phyloP scores from a whole-genome alignment of 2,888 invertebrate genomes.

The Lithodes maja region DNA sequence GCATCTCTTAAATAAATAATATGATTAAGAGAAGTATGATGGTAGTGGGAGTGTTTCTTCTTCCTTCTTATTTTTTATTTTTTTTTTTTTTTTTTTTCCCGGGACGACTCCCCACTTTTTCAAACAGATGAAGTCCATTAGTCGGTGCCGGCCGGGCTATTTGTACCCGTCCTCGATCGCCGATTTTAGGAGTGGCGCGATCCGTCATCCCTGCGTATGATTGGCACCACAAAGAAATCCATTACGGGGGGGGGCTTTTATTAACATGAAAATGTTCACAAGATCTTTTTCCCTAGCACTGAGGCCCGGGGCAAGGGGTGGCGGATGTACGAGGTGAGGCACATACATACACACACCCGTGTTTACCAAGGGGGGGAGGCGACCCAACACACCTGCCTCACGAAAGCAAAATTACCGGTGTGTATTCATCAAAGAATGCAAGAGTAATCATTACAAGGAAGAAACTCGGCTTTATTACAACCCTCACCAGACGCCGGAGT shows the following conservation, averaged over 20 bases:
- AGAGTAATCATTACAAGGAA: conserved; percentile 67
- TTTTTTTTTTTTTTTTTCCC: conserved; percentile 48
- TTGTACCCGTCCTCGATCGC: conserved; percentile 69
- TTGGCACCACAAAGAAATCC: conserved; percentile 71
- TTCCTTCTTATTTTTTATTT: conserved; percentile 21
- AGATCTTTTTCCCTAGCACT: conserved; percentile 60
- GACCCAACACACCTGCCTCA: conserved; percentile 18
- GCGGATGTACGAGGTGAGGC: conserved; percentile 26
- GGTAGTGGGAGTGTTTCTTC: conserved; percentile 39
- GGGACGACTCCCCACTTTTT: conserved; percentile 68
- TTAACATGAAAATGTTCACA: conserved; percentile 68
- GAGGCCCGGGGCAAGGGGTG: conserved; percentile 11
- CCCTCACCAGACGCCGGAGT: conserved; percentile 61
- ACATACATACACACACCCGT: not conserved
- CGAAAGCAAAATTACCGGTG: conserved; percentile 60
- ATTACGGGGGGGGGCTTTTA: conserved; percentile 64
- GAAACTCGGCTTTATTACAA: conserved; percentile 62
- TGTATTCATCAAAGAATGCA: conserved; percentile 67
- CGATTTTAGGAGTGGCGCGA: conserved; percentile 70
- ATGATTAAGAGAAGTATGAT: conserved; percentile 60
- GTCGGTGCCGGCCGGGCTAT: conserved; percentile 69
- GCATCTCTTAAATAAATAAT: conserved; percentile 63
- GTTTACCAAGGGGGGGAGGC: conserved; percentile 1
- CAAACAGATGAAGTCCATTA: conserved; percentile 71
- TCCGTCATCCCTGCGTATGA: conserved; percentile 69